Conservation (phyloP, 2,113 vertebrate species). For the Megaceryle torquata region DNA sequence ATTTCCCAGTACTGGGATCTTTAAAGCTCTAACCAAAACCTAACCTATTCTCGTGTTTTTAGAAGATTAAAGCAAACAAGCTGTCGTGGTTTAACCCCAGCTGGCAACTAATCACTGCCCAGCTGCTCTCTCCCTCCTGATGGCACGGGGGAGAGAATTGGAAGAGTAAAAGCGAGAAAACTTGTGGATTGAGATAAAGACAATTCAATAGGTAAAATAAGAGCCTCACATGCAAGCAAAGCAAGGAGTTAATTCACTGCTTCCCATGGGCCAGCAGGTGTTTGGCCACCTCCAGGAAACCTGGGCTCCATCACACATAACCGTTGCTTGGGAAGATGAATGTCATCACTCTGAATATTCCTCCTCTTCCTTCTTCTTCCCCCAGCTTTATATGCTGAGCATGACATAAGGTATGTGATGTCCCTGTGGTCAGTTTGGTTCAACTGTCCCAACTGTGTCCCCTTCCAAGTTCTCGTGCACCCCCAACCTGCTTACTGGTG, state of each 20-base stretch:
- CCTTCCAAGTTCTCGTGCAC: background rate
- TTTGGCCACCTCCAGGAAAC: background rate
- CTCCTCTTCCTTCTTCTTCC: background rate
- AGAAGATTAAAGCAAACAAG: background rate
- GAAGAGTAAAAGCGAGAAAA: background rate
- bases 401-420: background rate
- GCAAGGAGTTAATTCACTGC: background rate
- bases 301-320: background rate
- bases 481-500: background rate
- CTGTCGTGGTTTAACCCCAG: background rate
- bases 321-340: background rate
- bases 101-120: background rate
- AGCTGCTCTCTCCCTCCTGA: background rate
- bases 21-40: background rate
- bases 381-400: background rate
- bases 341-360: background rate
- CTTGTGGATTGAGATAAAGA: background rate
- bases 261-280: background rate
- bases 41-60: background rate
- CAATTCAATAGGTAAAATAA: background rate
- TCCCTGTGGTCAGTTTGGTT: background rate
- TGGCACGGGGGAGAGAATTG: background rate
- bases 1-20: background rate
- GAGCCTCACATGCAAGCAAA: background rate
- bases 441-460: background rate